These are phyloP conservation scores for Nasonia oneida DNA, from an alignment of 2,888 invertebrate genomes.

Conservation along the genomic window DNA sequence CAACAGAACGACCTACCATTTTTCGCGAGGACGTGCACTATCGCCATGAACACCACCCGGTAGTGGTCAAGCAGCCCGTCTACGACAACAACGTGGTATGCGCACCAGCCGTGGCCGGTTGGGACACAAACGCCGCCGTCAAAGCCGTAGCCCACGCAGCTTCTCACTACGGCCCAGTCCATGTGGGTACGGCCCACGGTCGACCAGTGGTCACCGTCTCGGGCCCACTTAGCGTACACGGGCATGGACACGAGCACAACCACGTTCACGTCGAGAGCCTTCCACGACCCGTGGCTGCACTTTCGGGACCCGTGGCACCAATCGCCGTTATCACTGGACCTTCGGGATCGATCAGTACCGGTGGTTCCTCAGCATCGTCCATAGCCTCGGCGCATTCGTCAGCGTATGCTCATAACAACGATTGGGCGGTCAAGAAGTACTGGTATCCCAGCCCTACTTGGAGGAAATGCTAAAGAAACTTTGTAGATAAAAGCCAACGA, in stretches of 20 bases:
- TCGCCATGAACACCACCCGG: constrained; percentile 35
- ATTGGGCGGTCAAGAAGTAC: constrained; percentile 61
- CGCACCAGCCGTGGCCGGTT: constrained; percentile 26
- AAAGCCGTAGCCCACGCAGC: constrained; percentile 48
- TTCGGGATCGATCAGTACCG: constrained; percentile 66
- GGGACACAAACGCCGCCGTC: constrained; percentile 43
- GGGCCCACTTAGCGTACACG: constrained; percentile 45
- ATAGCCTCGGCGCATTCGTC: background rate
- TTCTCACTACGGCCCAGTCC: constrained; percentile 58
- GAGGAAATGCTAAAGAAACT: constrained; percentile 21
- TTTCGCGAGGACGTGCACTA: background rate
- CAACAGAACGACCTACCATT: constrained; percentile 3
- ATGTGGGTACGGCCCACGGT: constrained; percentile 50
- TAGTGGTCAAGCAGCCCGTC: constrained; percentile 56
- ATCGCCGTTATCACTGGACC: constrained; percentile 66
- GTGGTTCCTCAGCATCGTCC: background rate
- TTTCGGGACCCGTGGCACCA: constrained; percentile 64
- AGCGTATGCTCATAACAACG: constrained; percentile 2
- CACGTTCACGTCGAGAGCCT: background rate
- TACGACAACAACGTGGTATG: constrained; percentile 22
- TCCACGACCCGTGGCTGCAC: constrained; percentile 50
- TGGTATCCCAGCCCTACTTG: constrained; percentile 61
- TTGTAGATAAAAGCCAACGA: background rate
- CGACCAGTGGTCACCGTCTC: constrained; percentile 64
- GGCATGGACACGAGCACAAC: background rate